Evolutionary conservation across 1,140 invertebrate genomes (phyloP), one percentile per base, ranked within the genome.

Genomic region (Battus philenor): DNA sequence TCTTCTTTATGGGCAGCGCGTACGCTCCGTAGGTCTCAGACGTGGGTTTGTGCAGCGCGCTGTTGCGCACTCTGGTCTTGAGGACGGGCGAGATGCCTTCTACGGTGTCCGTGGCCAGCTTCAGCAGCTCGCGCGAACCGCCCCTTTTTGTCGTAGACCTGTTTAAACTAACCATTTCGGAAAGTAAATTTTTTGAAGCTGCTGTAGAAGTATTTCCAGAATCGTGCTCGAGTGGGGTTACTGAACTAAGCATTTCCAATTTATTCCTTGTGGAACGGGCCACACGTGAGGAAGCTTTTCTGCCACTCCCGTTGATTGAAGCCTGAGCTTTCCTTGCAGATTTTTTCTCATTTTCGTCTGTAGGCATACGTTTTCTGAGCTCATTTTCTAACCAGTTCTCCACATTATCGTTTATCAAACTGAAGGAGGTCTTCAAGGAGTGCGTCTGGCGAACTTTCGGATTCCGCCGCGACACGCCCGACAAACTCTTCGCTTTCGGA

Each of bases 1-100:
- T 39, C 47, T 81, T 81, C 46, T 82, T 82, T 4, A 79, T 52
- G 0, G 78, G 78, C 44, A 82, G 34, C 11, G 38, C 68, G 22
- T 60, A 60, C 1, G 60, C 58, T 24, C 63, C 47, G 52, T 73
- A 72, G 9, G 60, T 12, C 15, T 68, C 55, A 2, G 67, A 60
- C 0, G 61, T 54, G 1, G 72, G 58, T 32, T 54, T 57, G 31
- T 63, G 54, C 6, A 55, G n/a, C 0, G 49, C 50, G 7, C 55
- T 55, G 22, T 47, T 59, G 2, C 66, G 47, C 0, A 39, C 47
- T 12, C 66, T 48, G 1, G 58, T 50, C 0, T 15, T 7, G 0
- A 48, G 41, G 0, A 64, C 2, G 4, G 67, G 66, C 0, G 49
- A 11, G 1, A 6, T 41, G 7, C 74, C 72, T 26, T 59, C 66